Evolutionary conservation across 2,888 invertebrate genomes (phyloP), one percentile per base, ranked within the genome.

Genomic region (Palloptera scutellata): DNA sequence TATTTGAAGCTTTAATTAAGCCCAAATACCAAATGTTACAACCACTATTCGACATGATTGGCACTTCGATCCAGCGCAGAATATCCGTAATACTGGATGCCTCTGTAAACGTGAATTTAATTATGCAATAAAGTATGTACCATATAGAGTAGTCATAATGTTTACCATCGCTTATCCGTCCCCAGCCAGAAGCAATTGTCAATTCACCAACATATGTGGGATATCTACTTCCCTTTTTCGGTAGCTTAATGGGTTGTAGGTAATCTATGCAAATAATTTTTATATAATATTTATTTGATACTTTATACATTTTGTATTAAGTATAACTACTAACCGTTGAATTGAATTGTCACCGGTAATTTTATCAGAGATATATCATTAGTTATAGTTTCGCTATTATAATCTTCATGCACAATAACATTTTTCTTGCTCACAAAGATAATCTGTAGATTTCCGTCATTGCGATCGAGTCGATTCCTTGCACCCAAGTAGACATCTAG

Each of bases 311-410:
- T n/a, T 20, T 1, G n/a, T n/a, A n/a, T n/a, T n/a, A n/a, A n/a
- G n/a, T n/a, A n/a, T 42, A 43, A 15, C 8, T n/a, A 52, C 65
- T 17, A 57, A 73, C 72, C 73, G 40, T 72, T 74, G 53, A 77
- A 76, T 58, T 74, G 64, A 61, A 79, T 59, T 5, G 60, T 1
- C 12, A 66, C 61, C 0, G 74, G 76, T 57, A 76, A 60, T 65
- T 76, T 78, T n/a, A 82, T 77, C 2, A 82, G 66, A 0, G 81
- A 66, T 20, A 82, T 81, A 64, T 82, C 82, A 19, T 82, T 78
- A 48, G 48, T 12, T 4, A 76, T 11, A 1, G 51, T 70, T 0
- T 2, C 0, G 5, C 72, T 11, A 67, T 77, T 67, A 70, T 74
- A 80, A 0, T 53, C 30, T 9, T 70, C 73, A 61, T 80, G 76